Evolutionary conservation across 2,113 vertebrate genomes (phyloP), one percentile per base, ranked within the genome.

Genomic region (Toxotes jaculatrix): DNA sequence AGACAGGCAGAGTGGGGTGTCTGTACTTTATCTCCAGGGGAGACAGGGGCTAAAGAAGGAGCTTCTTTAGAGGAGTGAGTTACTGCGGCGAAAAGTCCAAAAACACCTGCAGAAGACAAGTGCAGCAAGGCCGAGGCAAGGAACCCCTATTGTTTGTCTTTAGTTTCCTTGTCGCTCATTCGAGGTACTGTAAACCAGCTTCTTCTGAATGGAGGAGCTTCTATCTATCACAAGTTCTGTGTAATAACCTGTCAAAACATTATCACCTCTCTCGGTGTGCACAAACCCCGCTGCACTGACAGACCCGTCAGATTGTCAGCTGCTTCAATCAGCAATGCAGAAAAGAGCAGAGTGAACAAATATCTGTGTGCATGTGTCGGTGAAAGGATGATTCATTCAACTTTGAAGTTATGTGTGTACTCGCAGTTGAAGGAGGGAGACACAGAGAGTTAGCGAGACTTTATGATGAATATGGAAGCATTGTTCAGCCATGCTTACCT

Each of bases 401-500:
- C 85, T 85, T 85, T 87, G 79, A 88, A 86, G 87, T 84, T 86
- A 79, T 84, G 84, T 86, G 84, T 87, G 85, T 69, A 45, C 80
- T 45, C 64, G 63, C 62, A 86, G 74, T 82, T 59, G 63, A 88
- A 82, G 66, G 91, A 83, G 91, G 71, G 89, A 27, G 23, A 91
- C 71, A 89, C 90, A 80, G 74, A 93, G 84, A 67, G 87, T 92
- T 88, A 94, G 95, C 93, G 91, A 91, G 94, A 95, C 95, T 94
- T 95, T 95, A 95, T 96, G 95, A 96, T 96, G 96, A 96, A 96
- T 95, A 97, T 95, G 96, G 95, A 95, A 94, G 93, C 95, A 95
- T 98, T 99, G 97, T 98, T 94, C 89, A 79, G 92, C 93, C 82
- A 82, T 92, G 96, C 96, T 97, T 97, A 98, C 97, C 97, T 98